These are phyloP conservation scores for Stenichneumon culpator DNA, from an alignment of 2,888 invertebrate genomes.

Conservation along the genomic window DNA sequence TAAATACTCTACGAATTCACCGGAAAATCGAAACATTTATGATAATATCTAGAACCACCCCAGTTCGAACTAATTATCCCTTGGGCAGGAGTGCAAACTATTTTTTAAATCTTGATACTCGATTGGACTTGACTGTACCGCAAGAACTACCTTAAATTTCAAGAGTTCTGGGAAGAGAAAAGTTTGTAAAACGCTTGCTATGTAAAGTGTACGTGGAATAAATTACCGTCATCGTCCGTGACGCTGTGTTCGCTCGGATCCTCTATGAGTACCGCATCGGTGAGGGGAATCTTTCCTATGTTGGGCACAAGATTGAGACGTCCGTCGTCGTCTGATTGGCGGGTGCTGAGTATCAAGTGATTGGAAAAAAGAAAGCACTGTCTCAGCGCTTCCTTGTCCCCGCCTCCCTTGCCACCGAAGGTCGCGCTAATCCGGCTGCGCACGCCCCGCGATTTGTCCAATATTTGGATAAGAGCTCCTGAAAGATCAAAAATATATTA, in stretches of 20 bases:
- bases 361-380: conserved; percentile 97
- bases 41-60: no score
- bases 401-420: conserved; percentile 85
- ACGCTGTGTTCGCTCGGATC: conserved; percentile 90
- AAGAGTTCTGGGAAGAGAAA: neutral
- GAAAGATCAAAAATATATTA: conserved; percentile 70
- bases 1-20: no score
- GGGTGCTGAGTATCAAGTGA: conserved; percentile 94
- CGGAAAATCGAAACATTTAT: no score
- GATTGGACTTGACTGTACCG: no score
- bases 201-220: neutral
- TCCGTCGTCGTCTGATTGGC: conserved; percentile 91
- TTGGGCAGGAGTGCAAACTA: no score
- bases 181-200: neutral
- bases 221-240: conserved; percentile 90
- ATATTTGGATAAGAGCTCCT: conserved; percentile 93
- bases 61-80: no score
- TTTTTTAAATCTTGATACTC: no score
- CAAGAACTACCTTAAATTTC: neutral
- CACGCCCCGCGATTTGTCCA: conserved; percentile 87
- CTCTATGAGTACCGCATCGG: conserved; percentile 94
- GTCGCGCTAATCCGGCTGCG: conserved; percentile 87
- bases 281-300: conserved; percentile 92
- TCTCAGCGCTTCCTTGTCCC: conserved; percentile 90
- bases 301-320: conserved; percentile 94